Percentiles rank a stretch among this genome's conserved stretches.
Conservation (phyloP, 2,113 vertebrate species). For the Megalops atlanticus region DNA sequence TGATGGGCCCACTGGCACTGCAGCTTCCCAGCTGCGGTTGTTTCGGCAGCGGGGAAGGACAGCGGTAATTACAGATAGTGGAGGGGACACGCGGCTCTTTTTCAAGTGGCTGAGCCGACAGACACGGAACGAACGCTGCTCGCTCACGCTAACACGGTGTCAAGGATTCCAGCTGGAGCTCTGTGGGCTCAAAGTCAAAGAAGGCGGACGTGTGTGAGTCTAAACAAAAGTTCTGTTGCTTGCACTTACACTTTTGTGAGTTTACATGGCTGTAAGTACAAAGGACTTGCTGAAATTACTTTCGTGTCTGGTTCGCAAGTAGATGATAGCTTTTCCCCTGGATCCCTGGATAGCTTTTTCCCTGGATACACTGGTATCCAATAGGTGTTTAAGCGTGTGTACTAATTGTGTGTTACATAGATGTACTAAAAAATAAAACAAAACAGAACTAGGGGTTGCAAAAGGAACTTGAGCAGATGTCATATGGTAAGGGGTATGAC, state of each 20-base stretch:
- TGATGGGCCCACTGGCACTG: constrained; percentile 51
- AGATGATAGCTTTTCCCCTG: too few species aligned
- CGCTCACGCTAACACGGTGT: not conserved
- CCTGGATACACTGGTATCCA: too few species aligned
- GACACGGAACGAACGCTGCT: not conserved
- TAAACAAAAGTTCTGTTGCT: not conserved
- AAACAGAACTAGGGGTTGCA: not conserved
- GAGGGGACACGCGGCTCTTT: not conserved
- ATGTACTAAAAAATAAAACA: not conserved
- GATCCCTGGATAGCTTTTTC: too few species aligned
- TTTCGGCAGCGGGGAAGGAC: constrained; percentile 33
- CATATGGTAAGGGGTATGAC: too few species aligned
- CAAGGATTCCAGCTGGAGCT: not conserved
- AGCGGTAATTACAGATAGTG: constrained; percentile 60
- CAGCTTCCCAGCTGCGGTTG: constrained; percentile 62
- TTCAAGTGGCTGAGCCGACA: constrained; percentile 2
- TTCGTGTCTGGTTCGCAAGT: not conserved
- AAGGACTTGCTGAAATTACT: not conserved
- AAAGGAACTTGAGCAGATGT: too few species aligned
- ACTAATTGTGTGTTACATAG: too few species aligned
- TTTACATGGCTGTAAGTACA: not conserved
- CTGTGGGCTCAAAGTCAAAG: not conserved
- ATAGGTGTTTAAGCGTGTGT: too few species aligned
- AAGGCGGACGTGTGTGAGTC: not conserved
- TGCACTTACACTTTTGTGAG: not conserved